Base-by-base conservation (phyloP, 2,888 invertebrate species). In the Lycaena phlaeas region DNA sequence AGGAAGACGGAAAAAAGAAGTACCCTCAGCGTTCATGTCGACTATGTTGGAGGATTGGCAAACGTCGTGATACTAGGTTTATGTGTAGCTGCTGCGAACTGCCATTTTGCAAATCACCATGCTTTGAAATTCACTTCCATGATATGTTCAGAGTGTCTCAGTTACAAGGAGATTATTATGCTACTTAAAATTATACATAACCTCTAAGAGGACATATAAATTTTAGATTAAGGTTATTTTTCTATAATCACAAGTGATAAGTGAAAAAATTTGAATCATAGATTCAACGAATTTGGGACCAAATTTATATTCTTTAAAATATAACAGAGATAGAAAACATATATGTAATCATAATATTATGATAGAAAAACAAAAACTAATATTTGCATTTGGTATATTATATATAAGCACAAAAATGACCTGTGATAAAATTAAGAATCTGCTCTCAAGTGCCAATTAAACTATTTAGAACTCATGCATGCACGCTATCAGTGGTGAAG, bases 1-100 rank as follows among this genome's bases (percentile, higher is more conserved):
- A 85, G 49, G 85, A 85, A 62, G 85, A 85, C 49, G 85, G 85
- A 3, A 85, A 85, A 61, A 85, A 85, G 66, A 85, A 85, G 50
- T 85, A 85, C 53, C 85, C 85, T 0, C 85, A 85, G 46, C 65
- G 85, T 4, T 85, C 85, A n/a, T 85, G 85, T 52, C 66, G 85
- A 34, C 69, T 82, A 6, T 85, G 85, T 46, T 85, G 85, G 85
- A 74, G 82, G 53, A 73, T 79, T 51, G 85, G 85, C 25, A 68
- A 76, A 43, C 65, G 85, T 56, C 61, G 85, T 27, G 85, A 85
- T 42, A 85, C 85, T 27, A 59, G 85, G 36, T 85, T 85, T 48
- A 85, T 85, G 85, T 85, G 85, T 48, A 72, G 66, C 48, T 69
- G 76, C 36, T 85, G 85, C 56, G 79, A 81, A 65, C 56, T 85